Conservation (phyloP, 2,113 vertebrate species). For the Dicerorhinus sumatrensis region DNA sequence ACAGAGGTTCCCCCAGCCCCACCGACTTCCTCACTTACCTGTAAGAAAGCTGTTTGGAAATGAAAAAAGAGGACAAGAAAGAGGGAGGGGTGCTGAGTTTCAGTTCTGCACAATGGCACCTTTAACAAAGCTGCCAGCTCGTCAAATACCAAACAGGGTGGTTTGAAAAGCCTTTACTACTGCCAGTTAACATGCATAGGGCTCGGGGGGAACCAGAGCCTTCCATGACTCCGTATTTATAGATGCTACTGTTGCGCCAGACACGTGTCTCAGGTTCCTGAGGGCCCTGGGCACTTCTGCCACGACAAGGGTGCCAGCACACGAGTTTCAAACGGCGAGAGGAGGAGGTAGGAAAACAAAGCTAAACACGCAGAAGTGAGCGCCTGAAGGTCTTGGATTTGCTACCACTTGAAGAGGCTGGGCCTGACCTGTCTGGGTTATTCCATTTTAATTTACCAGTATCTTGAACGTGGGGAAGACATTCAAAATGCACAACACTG, state of each 20-base stretch:
- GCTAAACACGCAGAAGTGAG: slow-evolving; percentile 21
- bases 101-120: slow-evolving; percentile 49
- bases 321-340: slow-evolving; percentile 25
- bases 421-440: neutral
- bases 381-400: slow-evolving; percentile 23
- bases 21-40: slow-evolving; percentile 46
- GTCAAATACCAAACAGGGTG: slow-evolving; percentile 69
- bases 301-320: neutral
- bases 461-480: neutral
- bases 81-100: neutral
- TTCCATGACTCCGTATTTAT: slow-evolving; percentile 69
- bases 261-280: slow-evolving; percentile 6
- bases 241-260: slow-evolving; percentile 69
- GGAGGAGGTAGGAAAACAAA: slow-evolving; percentile 28
- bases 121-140: slow-evolving; percentile 78
- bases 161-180: slow-evolving; percentile 66
- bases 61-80: neutral
- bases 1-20: neutral
- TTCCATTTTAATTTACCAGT: slow-evolving; percentile 20
- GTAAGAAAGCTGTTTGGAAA: slow-evolving; percentile 13
- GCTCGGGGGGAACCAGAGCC: slow-evolving; percentile 59
- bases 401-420: neutral
- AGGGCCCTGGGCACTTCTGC: slow-evolving; percentile 16
- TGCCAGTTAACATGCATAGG: slow-evolving; percentile 70
- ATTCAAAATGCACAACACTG: neutral